Conservation (phyloP, 2,797 vertebrate genomes). For the Megalops cyprinoides region DNA sequence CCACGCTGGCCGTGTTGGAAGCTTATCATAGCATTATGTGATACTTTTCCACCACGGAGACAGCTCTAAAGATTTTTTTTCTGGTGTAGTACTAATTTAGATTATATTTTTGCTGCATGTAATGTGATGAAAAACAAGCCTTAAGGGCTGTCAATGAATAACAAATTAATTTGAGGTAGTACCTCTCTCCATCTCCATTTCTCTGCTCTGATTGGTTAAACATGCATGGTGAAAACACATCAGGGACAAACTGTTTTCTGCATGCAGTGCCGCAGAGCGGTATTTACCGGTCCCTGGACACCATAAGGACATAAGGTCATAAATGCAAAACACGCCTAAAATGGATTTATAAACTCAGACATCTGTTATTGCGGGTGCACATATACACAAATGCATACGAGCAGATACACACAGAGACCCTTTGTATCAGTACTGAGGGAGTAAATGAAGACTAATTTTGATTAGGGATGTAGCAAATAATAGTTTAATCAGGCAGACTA, state of each 20-base stretch:
- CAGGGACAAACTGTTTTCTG: conserved; percentile 45
- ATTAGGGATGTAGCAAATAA: neutral
- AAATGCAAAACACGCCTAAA: conserved; percentile 43
- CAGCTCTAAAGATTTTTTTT: conserved; percentile 39
- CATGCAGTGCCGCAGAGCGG: conserved; percentile 28
- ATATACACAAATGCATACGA: neutral
- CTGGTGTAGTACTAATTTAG: conserved; percentile 69
- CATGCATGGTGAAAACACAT: conserved; percentile 55
- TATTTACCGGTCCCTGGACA: conserved; percentile 55
- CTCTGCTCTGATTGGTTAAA: conserved; percentile 59
- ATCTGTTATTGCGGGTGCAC: neutral
- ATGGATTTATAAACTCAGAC: conserved; percentile 31
- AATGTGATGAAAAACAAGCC: conserved; percentile 47
- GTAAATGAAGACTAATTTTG: neutral
- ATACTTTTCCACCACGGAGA: conserved; percentile 28
- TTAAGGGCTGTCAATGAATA: conserved; percentile 64
- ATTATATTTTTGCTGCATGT: conserved; percentile 60
- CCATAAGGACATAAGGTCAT: conserved; percentile 38
- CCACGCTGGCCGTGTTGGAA: neutral
- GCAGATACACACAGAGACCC: too few relatives aligned
- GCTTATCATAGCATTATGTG: neutral
- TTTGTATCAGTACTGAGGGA: too few relatives aligned
- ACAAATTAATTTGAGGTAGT: conserved; percentile 62
- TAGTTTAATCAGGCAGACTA: neutral
- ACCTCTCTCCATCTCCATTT: conserved; percentile 52